phyloP scores from a whole-genome alignment of 2,888 invertebrate genomes.

The Ischnura elegans region DNA sequence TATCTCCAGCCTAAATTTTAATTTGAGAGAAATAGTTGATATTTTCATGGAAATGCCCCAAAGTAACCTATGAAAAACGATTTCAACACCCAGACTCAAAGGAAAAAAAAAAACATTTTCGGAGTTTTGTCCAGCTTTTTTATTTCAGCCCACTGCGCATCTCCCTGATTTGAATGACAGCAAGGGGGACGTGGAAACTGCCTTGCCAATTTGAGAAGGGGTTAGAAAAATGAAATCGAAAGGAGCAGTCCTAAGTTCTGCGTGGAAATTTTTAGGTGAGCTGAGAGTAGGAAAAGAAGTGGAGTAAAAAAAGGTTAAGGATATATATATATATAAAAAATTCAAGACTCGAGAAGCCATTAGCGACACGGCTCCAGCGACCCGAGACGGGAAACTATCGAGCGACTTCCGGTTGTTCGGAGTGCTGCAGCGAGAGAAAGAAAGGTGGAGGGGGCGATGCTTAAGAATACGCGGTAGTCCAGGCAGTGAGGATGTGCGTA shows the following conservation, averaged over 20 bases:
- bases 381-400: slow-evolving; percentile 34
- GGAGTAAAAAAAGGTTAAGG: not conserved
- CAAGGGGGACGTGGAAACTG: not conserved
- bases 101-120: too few relatives aligned
- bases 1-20: too few relatives aligned
- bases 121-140: too few relatives aligned
- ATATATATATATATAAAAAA: too few relatives aligned
- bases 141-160: too few relatives aligned
- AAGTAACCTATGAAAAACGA: too few relatives aligned
- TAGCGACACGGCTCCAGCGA: slow-evolving; percentile 49
- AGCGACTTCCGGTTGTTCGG: slow-evolving; percentile 57
- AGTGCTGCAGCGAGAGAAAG: slow-evolving; percentile 45
- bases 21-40: too few relatives aligned
- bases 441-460: not conserved
- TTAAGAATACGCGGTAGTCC: not conserved
- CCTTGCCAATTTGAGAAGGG: not conserved
- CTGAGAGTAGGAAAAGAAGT: not conserved
- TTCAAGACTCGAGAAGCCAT: slow-evolving; percentile 17
- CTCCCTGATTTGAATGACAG: not conserved
- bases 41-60: too few relatives aligned
- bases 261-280: not conserved
- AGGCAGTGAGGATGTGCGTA: not conserved
- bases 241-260: not conserved
- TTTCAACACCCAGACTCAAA: too few relatives aligned
- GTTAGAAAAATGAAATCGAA: not conserved